Percentiles rank a stretch among this genome's conserved stretches.
Conservation (phyloP, 1,140 invertebrate genomes). For the Adoxophyes honmai region DNA sequence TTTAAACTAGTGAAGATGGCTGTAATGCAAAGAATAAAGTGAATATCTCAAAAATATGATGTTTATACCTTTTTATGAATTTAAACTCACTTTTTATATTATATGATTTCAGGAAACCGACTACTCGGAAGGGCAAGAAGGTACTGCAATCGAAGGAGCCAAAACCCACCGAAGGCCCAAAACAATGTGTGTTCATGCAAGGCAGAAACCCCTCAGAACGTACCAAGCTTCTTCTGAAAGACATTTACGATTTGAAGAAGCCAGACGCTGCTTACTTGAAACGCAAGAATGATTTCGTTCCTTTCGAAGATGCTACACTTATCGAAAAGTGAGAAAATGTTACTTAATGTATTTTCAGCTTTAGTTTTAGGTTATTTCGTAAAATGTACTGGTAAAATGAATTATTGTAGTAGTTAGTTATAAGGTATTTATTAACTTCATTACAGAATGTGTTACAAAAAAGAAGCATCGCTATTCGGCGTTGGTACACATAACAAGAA, state of each 20-base stretch:
- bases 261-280: conserved; percentile 87
- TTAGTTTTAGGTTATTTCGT: too few species aligned
- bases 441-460: conserved; percentile 86
- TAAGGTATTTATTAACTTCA: not conserved
- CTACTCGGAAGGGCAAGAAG: conserved; percentile 92
- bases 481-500: conserved; percentile 96
- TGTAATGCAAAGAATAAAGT: conserved; percentile 72
- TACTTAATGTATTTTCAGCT: conserved; percentile 5
- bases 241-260: conserved; percentile 93
- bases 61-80: not conserved
- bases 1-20: conserved; percentile 41
- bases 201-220: conserved; percentile 90
- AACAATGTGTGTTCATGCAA: conserved; percentile 90
- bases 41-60: conserved; percentile 20
- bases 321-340: conserved; percentile 83
- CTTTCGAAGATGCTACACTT: conserved; percentile 90
- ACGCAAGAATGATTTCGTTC: conserved; percentile 90
- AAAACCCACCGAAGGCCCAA: conserved; percentile 92
- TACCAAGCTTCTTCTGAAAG: conserved; percentile 88
- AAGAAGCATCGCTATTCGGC: conserved; percentile 92
- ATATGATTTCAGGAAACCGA: conserved; percentile 86
- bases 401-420: too few species aligned
- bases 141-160: conserved; percentile 89
- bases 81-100: not conserved
- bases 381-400: too few species aligned